Percentiles rank a stretch among this genome's conserved stretches.
Conservation (phyloP, 1,140 invertebrate genomes). For the Scaptodrosophila lebanonensis region DNA sequence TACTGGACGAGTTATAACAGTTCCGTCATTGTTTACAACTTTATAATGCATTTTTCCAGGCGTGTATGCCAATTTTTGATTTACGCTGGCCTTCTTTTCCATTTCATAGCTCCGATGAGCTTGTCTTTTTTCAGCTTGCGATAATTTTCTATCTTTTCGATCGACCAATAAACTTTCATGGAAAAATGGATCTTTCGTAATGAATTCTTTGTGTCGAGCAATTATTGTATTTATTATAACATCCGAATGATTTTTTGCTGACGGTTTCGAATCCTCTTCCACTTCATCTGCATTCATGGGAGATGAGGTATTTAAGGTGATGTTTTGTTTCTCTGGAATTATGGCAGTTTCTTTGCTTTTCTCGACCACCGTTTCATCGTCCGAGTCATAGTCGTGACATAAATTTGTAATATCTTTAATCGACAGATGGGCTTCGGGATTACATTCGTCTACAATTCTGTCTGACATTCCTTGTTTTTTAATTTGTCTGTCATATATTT, state of each 20-base stretch:
- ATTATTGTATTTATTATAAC: slow-evolving; percentile 87
- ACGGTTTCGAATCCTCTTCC: slow-evolving; percentile 33
- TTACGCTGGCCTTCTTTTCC: slow-evolving; percentile 91
- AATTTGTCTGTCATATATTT: slow-evolving; percentile 98
- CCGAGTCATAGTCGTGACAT: slow-evolving; percentile 94
- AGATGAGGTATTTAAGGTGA: slow-evolving; percentile 4
- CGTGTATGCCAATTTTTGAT: slow-evolving; percentile 69
- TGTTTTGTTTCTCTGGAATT: too few relatives aligned
- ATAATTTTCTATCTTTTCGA: slow-evolving; percentile 96
- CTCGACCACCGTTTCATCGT: slow-evolving; percentile 79
- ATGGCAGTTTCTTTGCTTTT: neutral
- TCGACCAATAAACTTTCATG: slow-evolving; percentile 98
- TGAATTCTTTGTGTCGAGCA: slow-evolving; percentile 82
- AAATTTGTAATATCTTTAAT: slow-evolving; percentile 96
- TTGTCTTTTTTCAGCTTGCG: slow-evolving; percentile 94
- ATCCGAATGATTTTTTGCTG: slow-evolving; percentile 87
- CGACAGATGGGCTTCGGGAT: slow-evolving; percentile 96
- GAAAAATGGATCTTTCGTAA: slow-evolving; percentile 95
- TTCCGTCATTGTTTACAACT: slow-evolving; percentile 80
- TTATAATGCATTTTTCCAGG: slow-evolving; percentile 77
- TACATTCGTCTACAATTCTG: slow-evolving; percentile 97
- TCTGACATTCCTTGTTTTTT: slow-evolving; percentile 98
- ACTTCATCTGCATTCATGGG: slow-evolving; percentile 8
- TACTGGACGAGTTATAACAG: slow-evolving; percentile 79
- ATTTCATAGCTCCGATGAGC: slow-evolving; percentile 96